These are phyloP conservation scores for Gortyna flavago DNA, from an alignment of 2,888 invertebrate genomes.

Conservation along the genomic window DNA sequence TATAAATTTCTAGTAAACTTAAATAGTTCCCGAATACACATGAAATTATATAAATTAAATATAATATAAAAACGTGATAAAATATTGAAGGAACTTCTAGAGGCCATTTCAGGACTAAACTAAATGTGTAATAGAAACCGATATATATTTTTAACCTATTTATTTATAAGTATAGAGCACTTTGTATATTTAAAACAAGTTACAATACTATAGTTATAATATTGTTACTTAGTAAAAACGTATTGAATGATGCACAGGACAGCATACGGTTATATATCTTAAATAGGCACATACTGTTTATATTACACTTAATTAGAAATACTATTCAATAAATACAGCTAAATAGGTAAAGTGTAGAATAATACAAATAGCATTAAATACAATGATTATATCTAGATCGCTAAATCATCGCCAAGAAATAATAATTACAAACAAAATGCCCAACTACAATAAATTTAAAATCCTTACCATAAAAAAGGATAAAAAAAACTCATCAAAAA, in stretches of 20 bases:
- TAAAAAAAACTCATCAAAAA: constrained; percentile 2
- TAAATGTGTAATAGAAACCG: not conserved
- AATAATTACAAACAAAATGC: constrained; percentile 13
- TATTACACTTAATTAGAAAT: constrained; percentile 37
- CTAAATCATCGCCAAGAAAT: constrained; percentile 27
- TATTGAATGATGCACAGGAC: constrained; percentile 5
- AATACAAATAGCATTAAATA: constrained; percentile 19
- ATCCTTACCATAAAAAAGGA: constrained; percentile 11
- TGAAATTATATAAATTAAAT: constrained; percentile 35
- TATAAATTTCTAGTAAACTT: constrained; percentile 82
- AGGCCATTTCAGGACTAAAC: constrained; percentile 1
- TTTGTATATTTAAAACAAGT: constrained; percentile 27
- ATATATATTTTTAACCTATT: constrained; percentile 21
- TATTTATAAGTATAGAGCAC: constrained; percentile 25
- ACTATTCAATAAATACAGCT: constrained; percentile 48
- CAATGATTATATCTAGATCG: constrained; percentile 10
- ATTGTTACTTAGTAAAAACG: constrained; percentile 14
- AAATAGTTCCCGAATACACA: constrained; percentile 68
- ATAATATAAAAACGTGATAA: constrained; percentile 2
- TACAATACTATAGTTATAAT: constrained; percentile 9
- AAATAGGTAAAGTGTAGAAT: constrained; percentile 15
- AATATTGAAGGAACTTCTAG: constrained; percentile 1
- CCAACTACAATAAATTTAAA: constrained; percentile 41
- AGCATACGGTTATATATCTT: constrained; percentile 19
- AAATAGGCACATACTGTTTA: constrained; percentile 51